These are phyloP conservation scores for Notodonta dromedarius DNA, from an alignment of 2,888 invertebrate genomes.

Conservation along the genomic window DNA sequence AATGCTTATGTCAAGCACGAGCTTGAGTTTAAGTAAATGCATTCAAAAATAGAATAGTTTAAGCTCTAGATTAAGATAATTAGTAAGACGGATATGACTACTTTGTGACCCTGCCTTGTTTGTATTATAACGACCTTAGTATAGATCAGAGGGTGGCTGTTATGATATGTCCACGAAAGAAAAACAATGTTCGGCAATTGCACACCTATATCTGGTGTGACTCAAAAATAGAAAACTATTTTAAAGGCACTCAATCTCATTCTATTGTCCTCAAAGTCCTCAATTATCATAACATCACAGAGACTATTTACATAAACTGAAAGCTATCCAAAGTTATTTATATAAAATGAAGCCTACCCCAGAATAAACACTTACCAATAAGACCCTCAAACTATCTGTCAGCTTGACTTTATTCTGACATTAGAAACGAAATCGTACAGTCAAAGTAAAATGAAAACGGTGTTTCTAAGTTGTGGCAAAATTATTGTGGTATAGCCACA, in stretches of 20 bases:
- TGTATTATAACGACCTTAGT: too few species aligned
- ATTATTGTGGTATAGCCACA: conserved; percentile 19
- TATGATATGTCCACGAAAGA: too few species aligned
- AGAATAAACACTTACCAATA: conserved; percentile 40
- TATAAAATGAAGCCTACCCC: conserved; percentile 26
- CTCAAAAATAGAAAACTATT: neutral
- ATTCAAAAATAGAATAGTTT: conserved; percentile 40
- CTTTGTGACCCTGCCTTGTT: too few species aligned
- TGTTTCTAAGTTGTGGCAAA: conserved; percentile 13
- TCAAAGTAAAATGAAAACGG: conserved; percentile 20
- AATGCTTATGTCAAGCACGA: conserved; percentile 18
- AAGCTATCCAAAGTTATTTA: conserved; percentile 18
- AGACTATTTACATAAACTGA: conserved; percentile 21
- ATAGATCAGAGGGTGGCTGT: too few species aligned
- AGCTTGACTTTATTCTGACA: conserved; percentile 35
- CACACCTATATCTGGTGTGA: too few species aligned
- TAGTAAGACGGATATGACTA: conserved; percentile 9
- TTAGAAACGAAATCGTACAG: conserved; percentile 21
- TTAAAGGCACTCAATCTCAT: neutral
- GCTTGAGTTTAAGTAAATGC: conserved; percentile 61
- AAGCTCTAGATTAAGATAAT: conserved; percentile 31
- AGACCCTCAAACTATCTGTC: conserved; percentile 30
- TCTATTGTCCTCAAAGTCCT: neutral
- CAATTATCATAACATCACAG: conserved; percentile 15
- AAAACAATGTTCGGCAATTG: too few species aligned